phyloP scores from a whole-genome alignment of 2,888 invertebrate genomes.

The Microchrysa polita region DNA sequence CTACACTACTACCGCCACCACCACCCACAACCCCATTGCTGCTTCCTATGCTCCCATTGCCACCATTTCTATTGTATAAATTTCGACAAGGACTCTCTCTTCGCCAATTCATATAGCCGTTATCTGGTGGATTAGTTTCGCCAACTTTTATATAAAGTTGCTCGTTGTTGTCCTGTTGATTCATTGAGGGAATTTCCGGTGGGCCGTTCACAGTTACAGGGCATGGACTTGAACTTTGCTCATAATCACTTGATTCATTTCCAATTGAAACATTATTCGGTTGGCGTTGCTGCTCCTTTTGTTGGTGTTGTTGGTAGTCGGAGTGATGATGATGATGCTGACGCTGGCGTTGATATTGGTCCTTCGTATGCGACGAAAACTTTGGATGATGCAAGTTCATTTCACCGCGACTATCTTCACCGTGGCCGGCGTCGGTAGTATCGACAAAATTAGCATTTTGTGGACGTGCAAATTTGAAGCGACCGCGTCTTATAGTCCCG shows the following conservation, averaged over 20 bases:
- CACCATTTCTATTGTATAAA: constrained; percentile 52
- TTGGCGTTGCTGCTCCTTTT: constrained; percentile 10
- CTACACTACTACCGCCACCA: constrained; percentile 25
- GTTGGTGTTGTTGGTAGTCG: constrained; percentile 15
- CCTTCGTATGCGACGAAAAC: constrained; percentile 12
- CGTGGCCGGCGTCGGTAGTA: background rate
- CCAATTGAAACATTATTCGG: constrained; percentile 31
- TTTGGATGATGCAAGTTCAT: constrained; percentile 36
- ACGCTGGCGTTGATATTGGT: constrained; percentile 37
- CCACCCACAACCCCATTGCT: constrained; percentile 15
- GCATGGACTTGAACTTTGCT: constrained; percentile 48
- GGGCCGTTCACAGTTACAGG: constrained; percentile 56
- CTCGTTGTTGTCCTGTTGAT: constrained; percentile 62
- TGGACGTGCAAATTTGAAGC: constrained; percentile 55
- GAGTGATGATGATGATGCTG: constrained; percentile 26
- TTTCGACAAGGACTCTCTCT: constrained; percentile 56
- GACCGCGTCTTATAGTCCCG: constrained; percentile 55
- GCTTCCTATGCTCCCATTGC: constrained; percentile 49
- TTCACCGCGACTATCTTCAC: constrained; percentile 39
- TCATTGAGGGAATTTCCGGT: constrained; percentile 55
- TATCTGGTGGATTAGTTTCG: constrained; percentile 54
- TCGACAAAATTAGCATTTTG: constrained; percentile 54
- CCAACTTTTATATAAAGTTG: constrained; percentile 64
- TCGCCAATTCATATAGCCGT: constrained; percentile 57
- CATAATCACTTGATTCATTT: constrained; percentile 37